A percentile compares a stretch with the other conserved stretches of the same genome.
phyloP scores from a whole-genome alignment of 2,113 vertebrate genomes.

The Oreotrochilus melanogaster region DNA sequence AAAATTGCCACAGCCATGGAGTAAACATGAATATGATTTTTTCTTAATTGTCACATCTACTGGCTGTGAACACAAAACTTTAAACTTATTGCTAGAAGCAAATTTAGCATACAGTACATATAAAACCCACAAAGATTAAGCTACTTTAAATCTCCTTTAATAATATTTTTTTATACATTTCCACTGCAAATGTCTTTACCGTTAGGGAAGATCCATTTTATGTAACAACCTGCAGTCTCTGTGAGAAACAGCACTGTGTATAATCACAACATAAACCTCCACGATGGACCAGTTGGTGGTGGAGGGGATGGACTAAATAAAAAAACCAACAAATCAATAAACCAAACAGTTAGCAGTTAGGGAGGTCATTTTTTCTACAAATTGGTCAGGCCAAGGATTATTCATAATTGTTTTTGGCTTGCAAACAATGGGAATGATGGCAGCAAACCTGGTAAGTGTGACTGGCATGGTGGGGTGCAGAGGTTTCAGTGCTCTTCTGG shows the following conservation, averaged over 20 bases:
- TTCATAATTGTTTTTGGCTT: background rate
- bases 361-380: background rate
- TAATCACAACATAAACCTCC: constrained; percentile 9
- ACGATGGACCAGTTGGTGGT: constrained; percentile 11
- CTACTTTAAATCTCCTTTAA: constrained; percentile 34
- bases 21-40: constrained; percentile 52
- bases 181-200: constrained; percentile 20
- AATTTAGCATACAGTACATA: constrained; percentile 56
- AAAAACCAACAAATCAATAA: background rate
- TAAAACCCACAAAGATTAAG: constrained; percentile 42
- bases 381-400: background rate
- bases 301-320: no score
- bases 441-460: background rate
- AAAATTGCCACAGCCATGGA: constrained; percentile 37
- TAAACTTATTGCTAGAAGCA: constrained; percentile 46
- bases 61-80: constrained; percentile 58
- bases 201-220: constrained; percentile 1
- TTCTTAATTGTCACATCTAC: constrained; percentile 71
- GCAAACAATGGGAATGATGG: background rate
- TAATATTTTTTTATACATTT: constrained; percentile 52
- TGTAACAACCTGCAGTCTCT: background rate
- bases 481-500: background rate
- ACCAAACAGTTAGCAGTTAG: background rate
- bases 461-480: background rate
- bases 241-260: constrained; percentile 1